Evolutionary conservation across 2,888 invertebrate genomes (phyloP), one percentile per base, ranked within the genome.

Genomic region (Andricus curvator): DNA sequence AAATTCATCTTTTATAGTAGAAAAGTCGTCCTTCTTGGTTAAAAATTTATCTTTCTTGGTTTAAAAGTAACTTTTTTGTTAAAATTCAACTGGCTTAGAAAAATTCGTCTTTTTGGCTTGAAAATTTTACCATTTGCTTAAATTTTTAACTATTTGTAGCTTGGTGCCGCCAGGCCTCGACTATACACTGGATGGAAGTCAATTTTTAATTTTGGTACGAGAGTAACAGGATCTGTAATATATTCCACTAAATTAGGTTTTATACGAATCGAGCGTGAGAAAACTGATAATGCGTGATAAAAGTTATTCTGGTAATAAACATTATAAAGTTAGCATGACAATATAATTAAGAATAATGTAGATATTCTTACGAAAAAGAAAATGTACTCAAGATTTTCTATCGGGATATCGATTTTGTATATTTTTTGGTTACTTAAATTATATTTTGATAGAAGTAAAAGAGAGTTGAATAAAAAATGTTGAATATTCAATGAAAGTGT

Each of bases 391-490:
- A 25, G 15, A 62, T 13, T 62, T 22, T 62, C 1, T n/a, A 25
- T 8, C 6, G 44, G 15, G 20, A 22, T 44, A 25, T 44, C 15
- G 44, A 68, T 68, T 68, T 68, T 68, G 44, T 22, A 44, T 44
- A 44, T 68, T 68, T 44, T 66, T 22, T 22, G 22, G 44, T 25
- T 25, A 62, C 25, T 4, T 68, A 25, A 17, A 22, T 68, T 68
- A 41, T 67, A 37, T 22, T 68, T 44, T 68, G 41, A 33, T 66
- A 37, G n/a, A n/a, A 66, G 33, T 66, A 41, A 66, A 66, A 20
- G n/a, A n/a, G 22, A n/a, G 2, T 68, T 22, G 15, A 44, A 68
- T 37, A 66, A 41, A 66, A 66, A 4, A 13, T 25, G 25, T 62
- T 62, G 62, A 62, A 25, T 62, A 62, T 62, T 62, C 8, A 62